Base-by-base conservation (phyloP, 2,113 vertebrate genomes). In the Oreochromis niloticus region DNA sequence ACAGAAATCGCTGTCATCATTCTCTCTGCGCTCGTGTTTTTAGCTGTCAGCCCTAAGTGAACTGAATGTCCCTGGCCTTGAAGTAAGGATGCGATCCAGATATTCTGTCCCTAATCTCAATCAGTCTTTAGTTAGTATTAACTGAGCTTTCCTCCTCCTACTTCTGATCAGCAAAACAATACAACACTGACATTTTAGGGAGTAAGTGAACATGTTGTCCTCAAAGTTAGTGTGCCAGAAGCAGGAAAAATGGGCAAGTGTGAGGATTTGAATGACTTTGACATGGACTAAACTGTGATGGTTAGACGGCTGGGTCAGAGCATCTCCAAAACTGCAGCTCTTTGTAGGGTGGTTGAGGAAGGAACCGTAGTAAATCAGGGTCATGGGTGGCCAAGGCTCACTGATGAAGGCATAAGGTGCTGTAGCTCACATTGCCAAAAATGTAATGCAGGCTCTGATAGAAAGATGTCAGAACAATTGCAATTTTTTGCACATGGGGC, bases 61-160 rank as follows among this genome's bases (percentile, higher is more conserved):
- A 88, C 82, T 83, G 1, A 90, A 87, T 55, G 79, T 93, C 66
- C 88, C 83, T 73, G 80, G 59, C 84, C 11, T 73, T 61, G 8
- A 80, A 55, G 48, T 56, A 68, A 22, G 7, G 39, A 91, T 73
- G 56, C 39, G 27, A 63, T 86, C 34, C 34, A 85, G 19, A 85
- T 85, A 27, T 71, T 57, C 32, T 61, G 71, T 39, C 30, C 39
- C 12, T 32, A 46, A 73, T 81, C 30, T 30, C 55, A 52, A 11
- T 56, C 56, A 2, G 13, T 59, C 32, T 16, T 71, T 63, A 71
- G 4, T 43, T 12, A 24, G 41, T 14, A 43, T 34, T 81, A 19
- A 68, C 3, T 86, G 6, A 8, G 6, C 30, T 43, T 36, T 78
- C 1, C 6, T 4, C 43, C 66, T 24, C 0, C 34, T 39, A 6